These are phyloP conservation scores for Machimus rusticus DNA, from an alignment of 2,888 invertebrate species.

Conservation along the genomic window DNA sequence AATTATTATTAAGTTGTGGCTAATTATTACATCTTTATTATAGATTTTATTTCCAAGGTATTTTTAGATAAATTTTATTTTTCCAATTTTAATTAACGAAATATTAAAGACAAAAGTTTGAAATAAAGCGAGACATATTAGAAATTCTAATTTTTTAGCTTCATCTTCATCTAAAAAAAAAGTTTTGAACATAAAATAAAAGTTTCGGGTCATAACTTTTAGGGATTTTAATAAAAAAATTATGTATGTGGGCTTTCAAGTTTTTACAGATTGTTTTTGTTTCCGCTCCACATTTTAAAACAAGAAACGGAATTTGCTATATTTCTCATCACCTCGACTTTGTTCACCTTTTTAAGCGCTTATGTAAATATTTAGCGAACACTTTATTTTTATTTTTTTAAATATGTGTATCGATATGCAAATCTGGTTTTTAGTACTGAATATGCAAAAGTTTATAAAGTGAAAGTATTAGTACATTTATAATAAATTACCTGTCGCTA, in stretches of 20 bases:
- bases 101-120: background rate
- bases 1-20: no score
- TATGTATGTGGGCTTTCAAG: background rate
- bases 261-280: background rate
- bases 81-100: background rate
- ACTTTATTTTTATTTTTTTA: background rate
- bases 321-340: background rate
- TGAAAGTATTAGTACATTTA: background rate
- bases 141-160: background rate
- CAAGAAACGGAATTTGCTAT: background rate
- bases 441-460: background rate
- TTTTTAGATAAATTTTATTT: no score
- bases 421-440: background rate
- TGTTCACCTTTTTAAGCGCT: background rate
- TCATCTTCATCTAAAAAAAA: background rate
- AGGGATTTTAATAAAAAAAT: background rate
- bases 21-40: no score
- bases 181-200: background rate
- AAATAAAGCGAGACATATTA: background rate
- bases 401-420: background rate
- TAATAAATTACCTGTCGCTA: background rate
- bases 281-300: background rate
- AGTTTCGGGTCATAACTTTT: background rate
- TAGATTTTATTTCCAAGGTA: no score
- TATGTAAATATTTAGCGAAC: background rate